Conservation (phyloP, 2,888 invertebrate species). For the Hyposoter dolosus region DNA sequence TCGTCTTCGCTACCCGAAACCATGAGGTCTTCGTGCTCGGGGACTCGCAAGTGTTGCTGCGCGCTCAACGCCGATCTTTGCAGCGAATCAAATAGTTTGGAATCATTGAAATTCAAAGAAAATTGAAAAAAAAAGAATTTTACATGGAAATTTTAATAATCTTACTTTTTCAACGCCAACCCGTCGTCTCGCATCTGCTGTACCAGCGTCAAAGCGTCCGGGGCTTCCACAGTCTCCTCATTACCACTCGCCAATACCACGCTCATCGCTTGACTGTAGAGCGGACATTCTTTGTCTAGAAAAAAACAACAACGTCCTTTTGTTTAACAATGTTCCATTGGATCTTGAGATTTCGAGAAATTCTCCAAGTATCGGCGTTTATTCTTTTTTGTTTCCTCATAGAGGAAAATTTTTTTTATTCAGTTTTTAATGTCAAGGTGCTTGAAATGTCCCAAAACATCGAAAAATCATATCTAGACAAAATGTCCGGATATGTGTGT, state of each 20-base stretch:
- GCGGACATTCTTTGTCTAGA: constrained; percentile 96
- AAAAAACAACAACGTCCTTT: constrained; percentile 74
- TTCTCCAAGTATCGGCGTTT: constrained; percentile 29
- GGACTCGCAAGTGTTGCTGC: constrained; percentile 88
- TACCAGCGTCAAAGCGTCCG: constrained; percentile 91
- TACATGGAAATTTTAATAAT: constrained; percentile 67
- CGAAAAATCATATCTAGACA: too few species aligned
- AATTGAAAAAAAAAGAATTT: background rate
- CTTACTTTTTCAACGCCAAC: constrained; percentile 92
- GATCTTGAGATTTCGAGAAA: background rate
- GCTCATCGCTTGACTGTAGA: constrained; percentile 94
- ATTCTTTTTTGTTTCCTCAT: too few species aligned
- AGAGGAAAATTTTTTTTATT: too few species aligned
- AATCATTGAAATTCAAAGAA: background rate
- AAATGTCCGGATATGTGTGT: too few species aligned
- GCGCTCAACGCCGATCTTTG: constrained; percentile 81
- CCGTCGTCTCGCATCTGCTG: constrained; percentile 97
- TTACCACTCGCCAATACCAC: constrained; percentile 88
- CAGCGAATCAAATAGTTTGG: background rate
- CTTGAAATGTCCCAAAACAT: too few species aligned
- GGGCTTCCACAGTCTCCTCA: constrained; percentile 88
- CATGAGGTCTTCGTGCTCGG: constrained; percentile 85
- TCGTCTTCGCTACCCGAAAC: constrained; percentile 84
- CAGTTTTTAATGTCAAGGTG: too few species aligned
- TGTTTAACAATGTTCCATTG: too few species aligned